Evolutionary conservation across 2,797 vertebrate species (phyloP).

Genomic region (Poeciliopsis presidionis): DNA sequence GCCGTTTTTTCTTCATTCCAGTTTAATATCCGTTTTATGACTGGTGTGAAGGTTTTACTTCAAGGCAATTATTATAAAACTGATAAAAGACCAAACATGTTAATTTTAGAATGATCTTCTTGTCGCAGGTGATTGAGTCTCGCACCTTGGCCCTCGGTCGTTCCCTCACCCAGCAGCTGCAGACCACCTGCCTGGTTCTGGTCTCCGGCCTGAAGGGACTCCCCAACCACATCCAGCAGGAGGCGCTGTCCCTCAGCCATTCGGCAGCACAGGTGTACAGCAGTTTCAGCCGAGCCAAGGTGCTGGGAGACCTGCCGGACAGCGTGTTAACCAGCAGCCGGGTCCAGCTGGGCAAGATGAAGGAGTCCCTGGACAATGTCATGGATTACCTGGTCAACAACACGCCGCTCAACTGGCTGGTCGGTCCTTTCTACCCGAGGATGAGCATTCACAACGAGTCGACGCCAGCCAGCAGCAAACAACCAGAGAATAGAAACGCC

Average conservation of each 20-base stretch:
- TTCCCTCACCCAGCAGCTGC: slow-evolving; percentile 90
- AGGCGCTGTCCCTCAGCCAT: slow-evolving; percentile 78
- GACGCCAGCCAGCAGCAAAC: not conserved
- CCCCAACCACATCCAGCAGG: slow-evolving; percentile 89
- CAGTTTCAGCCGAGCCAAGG: slow-evolving; percentile 79
- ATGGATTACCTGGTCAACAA: slow-evolving; percentile 98
- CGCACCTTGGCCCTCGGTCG: slow-evolving; percentile 85
- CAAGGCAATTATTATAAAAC: not conserved
- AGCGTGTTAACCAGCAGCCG: slow-evolving; percentile 81
- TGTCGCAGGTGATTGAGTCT: slow-evolving; percentile 86
- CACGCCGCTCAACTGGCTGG: slow-evolving; percentile 97
- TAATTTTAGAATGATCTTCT: not conserved
- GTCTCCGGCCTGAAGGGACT: slow-evolving; percentile 86
- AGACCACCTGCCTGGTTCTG: slow-evolving; percentile 88
- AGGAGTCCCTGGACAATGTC: slow-evolving; percentile 88
- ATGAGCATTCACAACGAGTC: slow-evolving; percentile 17
- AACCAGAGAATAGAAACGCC: not conserved
- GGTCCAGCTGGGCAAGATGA: slow-evolving; percentile 87
- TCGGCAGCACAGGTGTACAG: slow-evolving; percentile 84
- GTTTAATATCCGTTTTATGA: not conserved
- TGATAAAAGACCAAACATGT: not conserved
- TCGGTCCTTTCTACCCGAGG: slow-evolving; percentile 94
- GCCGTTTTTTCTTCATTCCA: not conserved
- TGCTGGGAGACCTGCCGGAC: slow-evolving; percentile 85
- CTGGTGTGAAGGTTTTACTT: not conserved